A percentile compares a stretch with the other conserved stretches of the same genome.
Conservation (phyloP, 1,140 invertebrate species). For the Trichonephila clavata region DNA sequence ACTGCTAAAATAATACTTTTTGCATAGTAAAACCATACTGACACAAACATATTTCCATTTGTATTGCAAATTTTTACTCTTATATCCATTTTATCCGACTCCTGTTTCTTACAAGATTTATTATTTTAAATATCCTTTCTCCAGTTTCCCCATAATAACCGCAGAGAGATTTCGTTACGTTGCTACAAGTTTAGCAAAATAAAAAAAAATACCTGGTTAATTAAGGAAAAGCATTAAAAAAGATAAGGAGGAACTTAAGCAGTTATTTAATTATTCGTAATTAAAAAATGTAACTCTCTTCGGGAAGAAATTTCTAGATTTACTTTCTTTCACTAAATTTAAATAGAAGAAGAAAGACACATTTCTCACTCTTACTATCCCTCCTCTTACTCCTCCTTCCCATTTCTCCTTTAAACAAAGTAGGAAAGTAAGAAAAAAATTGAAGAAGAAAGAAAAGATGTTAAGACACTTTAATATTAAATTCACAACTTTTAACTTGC, state of each 20-base stretch:
- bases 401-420: not conserved
- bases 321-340: not conserved
- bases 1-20: too few relatives aligned
- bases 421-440: not conserved
- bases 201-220: not conserved
- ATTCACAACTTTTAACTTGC: not conserved
- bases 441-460: not conserved
- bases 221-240: slow-evolving; percentile 13
- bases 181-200: not conserved
- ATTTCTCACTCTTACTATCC: not conserved
- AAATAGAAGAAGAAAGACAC: not conserved
- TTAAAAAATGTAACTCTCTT: slow-evolving; percentile 21
- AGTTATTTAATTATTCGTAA: slow-evolving; percentile 48
- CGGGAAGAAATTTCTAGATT: not conserved
- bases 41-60: too few relatives aligned
- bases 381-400: not conserved
- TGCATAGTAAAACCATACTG: too few relatives aligned
- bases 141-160: not conserved
- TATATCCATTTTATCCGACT: not conserved
- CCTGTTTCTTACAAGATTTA: not conserved
- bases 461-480: slow-evolving; percentile 4
- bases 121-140: not conserved
- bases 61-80: too few relatives aligned
- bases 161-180: not conserved
- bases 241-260: not conserved